A percentile compares a stretch with the other conserved stretches of the same genome.
These are phyloP conservation scores for Stenichneumon culpator DNA, from an alignment of 2,888 invertebrate genomes.

Conservation along the genomic window DNA sequence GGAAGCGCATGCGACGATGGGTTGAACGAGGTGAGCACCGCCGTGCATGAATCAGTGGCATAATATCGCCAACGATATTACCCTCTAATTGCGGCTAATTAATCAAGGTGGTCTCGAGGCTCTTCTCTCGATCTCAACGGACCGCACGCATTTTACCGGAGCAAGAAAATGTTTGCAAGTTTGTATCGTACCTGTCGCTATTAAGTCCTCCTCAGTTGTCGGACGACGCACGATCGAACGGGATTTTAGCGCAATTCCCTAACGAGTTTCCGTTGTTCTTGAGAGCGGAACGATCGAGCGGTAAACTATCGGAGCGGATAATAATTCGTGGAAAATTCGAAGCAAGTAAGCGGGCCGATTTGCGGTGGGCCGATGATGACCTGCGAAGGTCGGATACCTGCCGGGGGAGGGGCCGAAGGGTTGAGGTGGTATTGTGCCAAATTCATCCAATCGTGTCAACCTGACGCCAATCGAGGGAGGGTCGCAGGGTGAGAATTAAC, in stretches of 20 bases:
- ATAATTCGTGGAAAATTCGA: neutral
- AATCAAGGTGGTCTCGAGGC: constrained; percentile 62
- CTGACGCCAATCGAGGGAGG: neutral
- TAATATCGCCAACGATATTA: constrained; percentile 66
- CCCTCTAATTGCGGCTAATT: constrained; percentile 69
- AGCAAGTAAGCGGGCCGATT: neutral
- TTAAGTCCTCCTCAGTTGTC: neutral
- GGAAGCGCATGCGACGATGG: constrained; percentile 39
- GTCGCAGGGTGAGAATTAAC: neutral
- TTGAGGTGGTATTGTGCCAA: neutral
- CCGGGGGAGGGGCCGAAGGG: neutral
- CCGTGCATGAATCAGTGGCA: constrained; percentile 63
- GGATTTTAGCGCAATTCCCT: neutral
- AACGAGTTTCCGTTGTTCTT: constrained; percentile 1
- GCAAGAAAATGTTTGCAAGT: constrained; percentile 18
- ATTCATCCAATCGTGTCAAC: constrained; percentile 2
- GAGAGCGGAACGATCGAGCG: neutral
- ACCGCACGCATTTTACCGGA: constrained; percentile 11
- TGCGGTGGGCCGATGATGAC: constrained; percentile 13
- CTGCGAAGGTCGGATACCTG: constrained; percentile 5
- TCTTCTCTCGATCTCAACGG: constrained; percentile 41
- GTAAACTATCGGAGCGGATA: neutral
- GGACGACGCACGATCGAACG: neutral
- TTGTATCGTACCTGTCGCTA: neutral
- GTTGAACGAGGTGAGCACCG: constrained; percentile 26